phyloP scores from a whole-genome alignment of 2,888 invertebrate species.

The Strigamia crassipes region DNA sequence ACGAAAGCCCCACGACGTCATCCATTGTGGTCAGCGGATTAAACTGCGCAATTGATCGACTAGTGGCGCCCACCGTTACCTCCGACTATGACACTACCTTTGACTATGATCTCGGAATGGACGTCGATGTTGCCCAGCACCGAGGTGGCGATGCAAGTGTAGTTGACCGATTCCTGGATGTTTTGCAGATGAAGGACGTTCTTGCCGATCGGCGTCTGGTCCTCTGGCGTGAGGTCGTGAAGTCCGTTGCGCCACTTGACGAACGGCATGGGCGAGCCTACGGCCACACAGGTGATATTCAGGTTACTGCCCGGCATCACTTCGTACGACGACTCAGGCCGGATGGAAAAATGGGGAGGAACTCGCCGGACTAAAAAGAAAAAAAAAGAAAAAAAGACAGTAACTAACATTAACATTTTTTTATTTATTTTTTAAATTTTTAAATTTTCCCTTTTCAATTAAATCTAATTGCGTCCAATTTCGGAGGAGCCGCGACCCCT shows the following conservation, averaged over 20 bases:
- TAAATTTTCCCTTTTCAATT: no score
- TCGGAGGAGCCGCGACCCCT: not conserved
- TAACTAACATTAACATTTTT: no score
- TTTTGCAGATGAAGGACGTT: slow-evolving; percentile 85
- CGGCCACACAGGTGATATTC: slow-evolving; percentile 94
- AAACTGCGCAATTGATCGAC: no score
- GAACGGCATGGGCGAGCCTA: slow-evolving; percentile 96
- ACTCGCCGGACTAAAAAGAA: slow-evolving; percentile 79
- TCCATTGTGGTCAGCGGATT: no score
- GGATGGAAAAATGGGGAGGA: slow-evolving; percentile 92
- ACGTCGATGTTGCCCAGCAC: slow-evolving; percentile 90
- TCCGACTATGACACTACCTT: slow-evolving; percentile 97
- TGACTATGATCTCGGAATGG: slow-evolving; percentile 87
- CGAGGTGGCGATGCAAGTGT: slow-evolving; percentile 94
- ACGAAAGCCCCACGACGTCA: no score
- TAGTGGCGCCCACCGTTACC: no score
- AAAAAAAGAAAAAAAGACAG: no score
- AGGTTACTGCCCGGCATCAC: slow-evolving; percentile 89
- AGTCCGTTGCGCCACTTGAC: slow-evolving; percentile 70
- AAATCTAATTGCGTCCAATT: no score
- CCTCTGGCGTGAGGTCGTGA: slow-evolving; percentile 82
- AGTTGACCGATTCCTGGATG: slow-evolving; percentile 91
- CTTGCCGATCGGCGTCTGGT: slow-evolving; percentile 68
- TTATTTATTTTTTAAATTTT: no score
- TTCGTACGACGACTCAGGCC: slow-evolving; percentile 81